These are phyloP conservation scores for Atethmia centrago DNA, from an alignment of 2,888 invertebrate genomes.

Conservation along the genomic window DNA sequence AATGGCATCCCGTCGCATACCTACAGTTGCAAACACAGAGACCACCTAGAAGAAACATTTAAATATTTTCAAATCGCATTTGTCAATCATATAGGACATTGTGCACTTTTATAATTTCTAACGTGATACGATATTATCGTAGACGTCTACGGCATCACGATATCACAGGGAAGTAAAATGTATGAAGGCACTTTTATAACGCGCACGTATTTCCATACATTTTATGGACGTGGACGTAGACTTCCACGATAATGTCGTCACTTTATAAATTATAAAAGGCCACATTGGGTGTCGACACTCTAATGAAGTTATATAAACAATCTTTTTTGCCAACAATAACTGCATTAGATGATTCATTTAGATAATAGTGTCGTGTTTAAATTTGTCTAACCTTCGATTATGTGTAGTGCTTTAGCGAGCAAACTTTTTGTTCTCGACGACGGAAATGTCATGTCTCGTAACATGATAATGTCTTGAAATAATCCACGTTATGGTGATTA, in stretches of 20 bases:
- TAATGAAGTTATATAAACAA: slow-evolving; percentile 33
- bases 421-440: slow-evolving; percentile 66
- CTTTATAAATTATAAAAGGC: background rate
- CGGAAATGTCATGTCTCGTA: slow-evolving; percentile 71
- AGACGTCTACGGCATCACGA: background rate
- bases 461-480: slow-evolving; percentile 70
- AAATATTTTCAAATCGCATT: background rate
- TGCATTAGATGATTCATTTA: slow-evolving; percentile 65
- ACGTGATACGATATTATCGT: background rate
- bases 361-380: slow-evolving; percentile 44
- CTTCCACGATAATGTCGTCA: background rate
- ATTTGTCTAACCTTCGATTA: slow-evolving; percentile 66
- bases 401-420: slow-evolving; percentile 58
- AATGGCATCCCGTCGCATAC: slow-evolving; percentile 10
- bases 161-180: background rate
- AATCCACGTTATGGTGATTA: slow-evolving; percentile 66
- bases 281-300: background rate
- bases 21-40: background rate
- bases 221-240: background rate
- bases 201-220: background rate
- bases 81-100: background rate
- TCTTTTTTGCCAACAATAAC: slow-evolving; percentile 52
- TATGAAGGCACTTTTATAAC: too few relatives aligned
- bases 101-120: background rate
- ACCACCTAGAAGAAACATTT: slow-evolving; percentile 26